These are phyloP conservation scores for Seriola dumerili DNA, from an alignment of 2,113 vertebrate species.

Conservation along the genomic window DNA sequence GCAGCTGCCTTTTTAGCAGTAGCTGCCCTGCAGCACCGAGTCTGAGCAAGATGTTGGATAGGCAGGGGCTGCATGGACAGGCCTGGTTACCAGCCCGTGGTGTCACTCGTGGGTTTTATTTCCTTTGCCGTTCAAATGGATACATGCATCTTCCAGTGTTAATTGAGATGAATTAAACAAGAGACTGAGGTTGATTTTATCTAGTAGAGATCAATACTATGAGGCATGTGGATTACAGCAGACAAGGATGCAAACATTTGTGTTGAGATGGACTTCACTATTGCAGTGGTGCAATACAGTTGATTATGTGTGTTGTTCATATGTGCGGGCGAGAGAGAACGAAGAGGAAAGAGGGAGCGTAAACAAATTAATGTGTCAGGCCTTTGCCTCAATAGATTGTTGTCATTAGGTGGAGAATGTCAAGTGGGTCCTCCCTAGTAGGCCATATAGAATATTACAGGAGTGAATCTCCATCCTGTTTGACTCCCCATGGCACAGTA, in stretches of 20 bases:
- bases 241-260: slow-evolving; percentile 48
- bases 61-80: slow-evolving; percentile 20
- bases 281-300: background rate
- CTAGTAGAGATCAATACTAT: slow-evolving; percentile 61
- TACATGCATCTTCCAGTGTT: slow-evolving; percentile 36
- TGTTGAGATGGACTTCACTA: slow-evolving; percentile 8
- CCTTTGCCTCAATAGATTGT: slow-evolving; percentile 78
- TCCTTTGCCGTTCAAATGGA: slow-evolving; percentile 37
- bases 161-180: slow-evolving; percentile 71
- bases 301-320: slow-evolving; percentile 30
- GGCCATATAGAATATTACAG: slow-evolving; percentile 76
- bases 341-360: slow-evolving; percentile 46
- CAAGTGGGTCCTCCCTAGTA: slow-evolving; percentile 73
- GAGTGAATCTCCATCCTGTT: slow-evolving; percentile 79
- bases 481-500: slow-evolving; percentile 82
- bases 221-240: slow-evolving; percentile 42
- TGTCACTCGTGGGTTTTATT: slow-evolving; percentile 46
- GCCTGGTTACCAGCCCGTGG: slow-evolving; percentile 12
- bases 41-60: slow-evolving; percentile 40
- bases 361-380: slow-evolving; percentile 76
- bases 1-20: slow-evolving; percentile 83
- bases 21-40: slow-evolving; percentile 72
- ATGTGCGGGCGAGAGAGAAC: slow-evolving; percentile 28
- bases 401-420: slow-evolving; percentile 81
- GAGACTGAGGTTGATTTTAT: slow-evolving; percentile 56